phyloP scores from a whole-genome alignment of 2,888 invertebrate species.

The Drosophila fungiperda region DNA sequence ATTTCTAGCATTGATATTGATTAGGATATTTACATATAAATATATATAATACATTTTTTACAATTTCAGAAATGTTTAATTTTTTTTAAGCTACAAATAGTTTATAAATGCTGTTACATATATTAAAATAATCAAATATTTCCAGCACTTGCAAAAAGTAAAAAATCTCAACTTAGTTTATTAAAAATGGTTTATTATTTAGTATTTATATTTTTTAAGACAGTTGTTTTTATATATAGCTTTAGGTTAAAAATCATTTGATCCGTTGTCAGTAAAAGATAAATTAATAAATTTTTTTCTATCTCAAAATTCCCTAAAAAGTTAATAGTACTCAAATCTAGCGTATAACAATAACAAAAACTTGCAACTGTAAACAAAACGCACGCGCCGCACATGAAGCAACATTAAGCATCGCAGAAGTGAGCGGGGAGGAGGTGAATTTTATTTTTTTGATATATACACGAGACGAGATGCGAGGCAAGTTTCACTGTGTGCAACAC shows the following conservation, averaged over 20 bases:
- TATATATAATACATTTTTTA: too few species aligned
- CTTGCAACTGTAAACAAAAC: constrained; percentile 64
- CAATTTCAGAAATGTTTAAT: too few species aligned
- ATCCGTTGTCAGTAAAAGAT: background rate
- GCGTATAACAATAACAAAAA: constrained; percentile 52
- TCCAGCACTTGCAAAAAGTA: background rate
- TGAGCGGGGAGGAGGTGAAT: background rate
- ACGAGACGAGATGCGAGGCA: constrained; percentile 57
- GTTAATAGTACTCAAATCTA: background rate
- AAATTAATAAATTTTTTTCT: background rate
- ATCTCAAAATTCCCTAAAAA: background rate
- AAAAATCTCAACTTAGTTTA: background rate
- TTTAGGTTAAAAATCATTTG: too few species aligned
- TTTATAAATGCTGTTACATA: background rate
- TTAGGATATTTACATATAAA: too few species aligned
- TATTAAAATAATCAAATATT: background rate
- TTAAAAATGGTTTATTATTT: background rate
- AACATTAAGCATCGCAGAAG: constrained; percentile 14
- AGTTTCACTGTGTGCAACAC: constrained; percentile 69
- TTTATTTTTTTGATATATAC: constrained; percentile 11
- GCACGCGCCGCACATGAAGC: constrained; percentile 45
- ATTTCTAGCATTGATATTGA: too few species aligned
- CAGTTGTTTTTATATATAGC: background rate
- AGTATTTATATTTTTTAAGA: background rate
- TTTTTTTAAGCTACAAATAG: background rate